Base-by-base conservation (phyloP, 2,797 vertebrate genomes). In the Falco columbarius region DNA sequence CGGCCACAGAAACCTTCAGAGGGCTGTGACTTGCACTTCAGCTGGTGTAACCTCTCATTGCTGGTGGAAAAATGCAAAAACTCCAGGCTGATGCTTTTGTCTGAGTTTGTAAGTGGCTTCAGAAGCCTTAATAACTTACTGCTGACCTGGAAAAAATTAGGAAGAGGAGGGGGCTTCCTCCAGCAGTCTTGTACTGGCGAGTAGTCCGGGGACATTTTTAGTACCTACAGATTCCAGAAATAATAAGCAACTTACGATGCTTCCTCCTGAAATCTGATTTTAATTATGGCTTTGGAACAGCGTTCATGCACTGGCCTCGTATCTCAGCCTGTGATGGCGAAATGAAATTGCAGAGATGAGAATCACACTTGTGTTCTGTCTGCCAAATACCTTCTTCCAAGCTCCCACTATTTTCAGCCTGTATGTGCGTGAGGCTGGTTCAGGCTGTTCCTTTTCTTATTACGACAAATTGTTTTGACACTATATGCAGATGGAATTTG, bases 221-320 rank as follows among this genome's bases (percentile, higher is more conserved):
- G 73, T 92, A 94, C 63, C 85, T 86, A 70, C 71, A 34, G 55
- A 93, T 94, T 95, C 86, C 86, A 96, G 94, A 90, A 93, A 95
- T 94, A 93, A 92, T 96, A 95, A 95, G 75, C 73, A 89, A 76
- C 59, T 95, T 95, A 74, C 18, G 91, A 85, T 91, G 81, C 76
- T 87, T 89, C 55, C 84, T 94, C 52, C 80, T 20, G 12, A 93
- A 92, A 86, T 87, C 81, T 96, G 95, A 76, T 81, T 89, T 92
- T 95, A 96, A 93, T 95, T 94, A 93, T 38, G 40, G 88, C 54
- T 90, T 93, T 94, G 92, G 83, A 95, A 76, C 81, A 87, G 56
- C 7, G 8, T 67, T 93, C n/a, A 0, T 82, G 79, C 63, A 27
- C 59, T 85, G 72, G 74, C 61, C 58, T 87, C 3, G 0, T 56